Evolutionary conservation across 2,113 vertebrate species (phyloP), one percentile per base, ranked within the genome.

Genomic region (Lophochroa leadbeateri): DNA sequence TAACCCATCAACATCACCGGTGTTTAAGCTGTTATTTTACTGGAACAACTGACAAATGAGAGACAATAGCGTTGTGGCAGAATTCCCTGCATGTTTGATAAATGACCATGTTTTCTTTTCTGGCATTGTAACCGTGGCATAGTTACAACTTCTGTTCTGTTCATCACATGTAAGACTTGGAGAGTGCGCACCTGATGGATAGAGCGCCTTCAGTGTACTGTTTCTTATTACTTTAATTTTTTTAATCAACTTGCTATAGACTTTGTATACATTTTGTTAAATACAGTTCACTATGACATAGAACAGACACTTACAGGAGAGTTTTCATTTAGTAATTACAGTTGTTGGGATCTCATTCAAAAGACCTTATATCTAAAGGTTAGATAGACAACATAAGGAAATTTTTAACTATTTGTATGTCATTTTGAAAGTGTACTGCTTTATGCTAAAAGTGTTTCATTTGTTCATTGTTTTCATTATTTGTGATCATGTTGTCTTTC

Each of bases 401-500:
- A 91, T 98, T 97, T 98, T 98, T 98, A 98, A 98, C 97, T 98
- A 97, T 98, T 98, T 98, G 98, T 98, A 98, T 98, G 98, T 98
- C 98, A 98, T 98, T 98, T 98, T 98, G 97, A 98, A 98, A 98
- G 97, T 98, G 98, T 98, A 98, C 97, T 98, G 98, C 97, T 98
- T 98, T 98, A 98, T 98, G 97, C 98, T 98, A 96, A 96, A 98
- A 98, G 97, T 98, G 98, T 98, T 98, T 98, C 96, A 96, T 98
- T 98, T 98, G 98, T 98, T 98, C 98, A 97, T 98, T 97, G 98
- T 98, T 98, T 98, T 98, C 98, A 98, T 98, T 98, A 97, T 98
- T 98, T 99, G 98, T 99, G 98, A 99, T 98, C 98, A 98, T 99
- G 98, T 99, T 99, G 98, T 99, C 98, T 99, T 98, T 99, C 98